Evolutionary conservation across 2,888 invertebrate species (phyloP), one percentile per base, ranked within the genome.

Genomic region (Drosophila colorata): DNA sequence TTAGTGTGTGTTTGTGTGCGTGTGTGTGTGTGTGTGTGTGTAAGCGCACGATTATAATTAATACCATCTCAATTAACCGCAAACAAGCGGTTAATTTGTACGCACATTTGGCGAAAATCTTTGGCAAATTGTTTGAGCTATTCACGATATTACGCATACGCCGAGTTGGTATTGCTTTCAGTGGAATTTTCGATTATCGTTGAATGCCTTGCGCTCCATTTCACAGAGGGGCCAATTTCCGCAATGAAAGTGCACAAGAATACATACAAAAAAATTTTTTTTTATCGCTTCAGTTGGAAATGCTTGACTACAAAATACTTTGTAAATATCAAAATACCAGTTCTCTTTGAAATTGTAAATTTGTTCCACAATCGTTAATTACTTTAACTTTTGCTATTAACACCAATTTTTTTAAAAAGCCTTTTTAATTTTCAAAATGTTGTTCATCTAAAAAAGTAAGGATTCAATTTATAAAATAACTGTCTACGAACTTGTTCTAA

Each of bases 1-100:
- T 9, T 20, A 48, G 23, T 47, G 55, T 28, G 63, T 40, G 18
- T 44, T 31, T 63, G 31, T 40, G 28, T 37, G 40, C 43, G 49
- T 61, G 38, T 57, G 16, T 46, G 35, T 47, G 37, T 53, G 46
- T 44, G 55, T 40, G 58, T 63, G 66, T 61, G 53, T 44, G 58
- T 20, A 46, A 35, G 72, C 65, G 63, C 69, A 67, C 69, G 75
- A 71, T 69, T 81, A 79, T 88, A 86, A 86, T 88, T 86, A 84
- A 87, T 87, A 81, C 75, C 71, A 87, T 82, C 80, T 88, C 81
- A 86, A 87, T 86, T 87, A 90, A 87, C 88, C 90, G 71, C 90
- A 81, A 90, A 89, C 80, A 77, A 72, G 84, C 82, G 89, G 84
- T 84, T 88, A 76, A 80, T 77, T 83, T 79, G 79, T 75, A 69